Evolutionary conservation across 2,113 vertebrate species (phyloP).

Genomic region (Dromiciops gliroides): DNA sequence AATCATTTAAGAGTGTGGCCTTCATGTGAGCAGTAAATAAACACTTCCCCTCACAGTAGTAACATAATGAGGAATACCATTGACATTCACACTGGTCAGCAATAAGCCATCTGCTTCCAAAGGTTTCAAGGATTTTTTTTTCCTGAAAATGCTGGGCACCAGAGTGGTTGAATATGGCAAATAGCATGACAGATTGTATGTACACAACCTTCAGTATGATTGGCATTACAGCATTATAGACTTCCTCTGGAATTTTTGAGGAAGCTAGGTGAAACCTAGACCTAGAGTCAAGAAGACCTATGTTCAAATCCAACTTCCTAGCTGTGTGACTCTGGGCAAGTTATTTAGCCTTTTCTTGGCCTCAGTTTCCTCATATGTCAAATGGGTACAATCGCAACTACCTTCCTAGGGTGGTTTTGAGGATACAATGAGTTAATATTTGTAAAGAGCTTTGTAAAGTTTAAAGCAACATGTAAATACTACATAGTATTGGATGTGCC

Average conservation of each 20-base stretch:
- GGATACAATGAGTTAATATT: not conserved
- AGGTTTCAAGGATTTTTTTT: not conserved
- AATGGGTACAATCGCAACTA: not conserved
- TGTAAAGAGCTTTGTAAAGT: not conserved
- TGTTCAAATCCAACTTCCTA: not conserved
- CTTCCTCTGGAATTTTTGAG: slow-evolving; percentile 18
- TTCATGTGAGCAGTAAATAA: slow-evolving; percentile 46
- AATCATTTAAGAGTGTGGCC: not conserved
- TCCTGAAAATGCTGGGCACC: not conserved
- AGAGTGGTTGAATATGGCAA: not conserved
- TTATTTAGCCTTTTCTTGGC: not conserved
- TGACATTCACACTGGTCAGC: not conserved
- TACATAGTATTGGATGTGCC: not conserved
- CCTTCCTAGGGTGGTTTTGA: not conserved
- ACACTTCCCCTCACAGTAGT: not conserved
- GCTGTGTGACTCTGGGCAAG: not conserved
- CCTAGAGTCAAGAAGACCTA: not conserved
- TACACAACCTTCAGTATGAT: not conserved
- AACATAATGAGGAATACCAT: not conserved
- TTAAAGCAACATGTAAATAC: not conserved
- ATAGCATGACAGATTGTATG: not conserved
- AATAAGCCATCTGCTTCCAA: not conserved
- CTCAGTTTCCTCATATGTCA: not conserved
- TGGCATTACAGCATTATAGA: not conserved
- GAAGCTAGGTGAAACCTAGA: not conserved